These are phyloP conservation scores for Macroramphosus scolopax DNA, from an alignment of 2,797 vertebrate species.

Conservation along the genomic window DNA sequence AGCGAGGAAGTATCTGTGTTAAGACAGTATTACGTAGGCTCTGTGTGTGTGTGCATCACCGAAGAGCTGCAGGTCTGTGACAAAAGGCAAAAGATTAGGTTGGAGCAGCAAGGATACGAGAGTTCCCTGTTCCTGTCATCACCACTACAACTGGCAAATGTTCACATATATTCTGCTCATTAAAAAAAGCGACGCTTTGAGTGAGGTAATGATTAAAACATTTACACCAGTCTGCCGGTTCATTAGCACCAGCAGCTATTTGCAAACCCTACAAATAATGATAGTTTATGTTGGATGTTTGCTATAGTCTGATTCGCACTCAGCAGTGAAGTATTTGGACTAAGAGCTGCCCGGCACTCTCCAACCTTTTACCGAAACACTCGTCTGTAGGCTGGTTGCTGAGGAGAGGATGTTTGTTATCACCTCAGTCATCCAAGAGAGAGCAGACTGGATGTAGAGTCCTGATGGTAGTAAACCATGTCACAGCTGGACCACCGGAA, in stretches of 20 bases:
- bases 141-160: constrained; percentile 21
- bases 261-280: constrained; percentile 2
- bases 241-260: constrained; percentile 1
- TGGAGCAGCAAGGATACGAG: constrained; percentile 52
- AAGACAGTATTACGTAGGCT: constrained; percentile 34
- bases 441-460: constrained; percentile 5
- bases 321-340: constrained; percentile 1
- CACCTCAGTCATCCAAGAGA: constrained; percentile 3
- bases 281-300: constrained; percentile 7
- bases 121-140: constrained; percentile 43
- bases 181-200: constrained; percentile 10
- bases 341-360: constrained; percentile 2
- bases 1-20: constrained; percentile 40
- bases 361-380: constrained; percentile 8
- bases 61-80: constrained; percentile 52
- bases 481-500: constrained; percentile 1
- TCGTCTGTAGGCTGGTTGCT: constrained; percentile 4
- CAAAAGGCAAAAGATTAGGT: constrained; percentile 61
- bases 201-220: constrained; percentile 6
- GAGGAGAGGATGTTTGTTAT: constrained; percentile 10
- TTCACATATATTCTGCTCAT: constrained; percentile 20
- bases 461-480: constrained; percentile 1
- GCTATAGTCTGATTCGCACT: not conserved
- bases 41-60: constrained; percentile 17
- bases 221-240: not conserved